These are phyloP conservation scores for Dissostichus mawsoni DNA, from an alignment of 2,113 vertebrate species.

Conservation along the genomic window DNA sequence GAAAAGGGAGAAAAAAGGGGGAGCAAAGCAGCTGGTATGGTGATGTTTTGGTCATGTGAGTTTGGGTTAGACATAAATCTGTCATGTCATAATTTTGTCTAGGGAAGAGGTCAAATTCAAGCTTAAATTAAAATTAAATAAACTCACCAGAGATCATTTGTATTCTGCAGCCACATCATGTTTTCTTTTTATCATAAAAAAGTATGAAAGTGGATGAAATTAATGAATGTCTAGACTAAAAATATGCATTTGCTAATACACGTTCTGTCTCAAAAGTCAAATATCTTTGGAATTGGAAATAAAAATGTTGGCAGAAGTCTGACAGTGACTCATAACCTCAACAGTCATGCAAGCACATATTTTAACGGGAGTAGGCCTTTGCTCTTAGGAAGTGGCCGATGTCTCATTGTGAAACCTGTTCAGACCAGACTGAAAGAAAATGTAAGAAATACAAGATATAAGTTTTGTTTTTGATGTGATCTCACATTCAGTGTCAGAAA, in stretches of 20 bases:
- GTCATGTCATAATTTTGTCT: conserved; percentile 32
- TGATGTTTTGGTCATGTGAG: conserved; percentile 50
- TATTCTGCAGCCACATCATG: neutral
- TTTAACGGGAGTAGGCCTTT: neutral
- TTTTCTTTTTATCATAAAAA: neutral
- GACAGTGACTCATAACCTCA: conserved; percentile 21
- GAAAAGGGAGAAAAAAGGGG: neutral
- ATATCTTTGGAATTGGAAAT: neutral
- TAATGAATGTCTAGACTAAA: neutral
- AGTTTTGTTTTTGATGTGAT: neutral
- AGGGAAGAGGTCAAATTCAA: conserved; percentile 1
- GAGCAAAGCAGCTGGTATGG: conserved; percentile 38
- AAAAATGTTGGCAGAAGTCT: neutral
- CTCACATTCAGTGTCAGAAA: neutral
- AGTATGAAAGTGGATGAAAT: neutral
- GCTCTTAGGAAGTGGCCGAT: conserved; percentile 16
- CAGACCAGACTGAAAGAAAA: neutral
- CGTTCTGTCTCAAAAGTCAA: neutral
- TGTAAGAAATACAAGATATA: neutral
- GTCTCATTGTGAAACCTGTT: neutral
- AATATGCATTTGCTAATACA: neutral
- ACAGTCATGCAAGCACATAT: neutral
- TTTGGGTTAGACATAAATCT: conserved; percentile 59
- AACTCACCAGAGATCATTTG: too few species aligned
- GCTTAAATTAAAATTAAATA: neutral